Evolutionary conservation across 2,888 invertebrate genomes (phyloP).

Genomic region (Adela reaumurella): DNA sequence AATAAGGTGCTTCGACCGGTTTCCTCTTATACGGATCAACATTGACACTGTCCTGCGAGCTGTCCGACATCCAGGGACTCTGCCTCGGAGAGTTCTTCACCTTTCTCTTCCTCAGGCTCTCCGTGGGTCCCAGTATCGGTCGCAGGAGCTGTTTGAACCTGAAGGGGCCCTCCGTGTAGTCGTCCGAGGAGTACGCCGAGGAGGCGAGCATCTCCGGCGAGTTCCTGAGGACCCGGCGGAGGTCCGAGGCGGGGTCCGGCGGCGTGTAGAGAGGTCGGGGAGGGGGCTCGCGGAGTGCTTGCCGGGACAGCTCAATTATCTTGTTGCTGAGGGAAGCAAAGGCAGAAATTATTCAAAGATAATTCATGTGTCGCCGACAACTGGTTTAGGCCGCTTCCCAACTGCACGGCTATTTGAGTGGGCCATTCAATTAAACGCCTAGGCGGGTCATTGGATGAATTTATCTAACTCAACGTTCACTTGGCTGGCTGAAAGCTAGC

Average conservation of each 20-base stretch:
- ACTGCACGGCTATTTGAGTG: too few species aligned
- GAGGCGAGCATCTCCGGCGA: constrained; percentile 47
- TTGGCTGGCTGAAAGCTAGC: too few species aligned
- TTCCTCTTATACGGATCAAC: constrained; percentile 38
- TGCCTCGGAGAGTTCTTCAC: constrained; percentile 42
- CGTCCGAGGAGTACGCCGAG: constrained; percentile 25
- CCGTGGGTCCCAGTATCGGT: constrained; percentile 65
- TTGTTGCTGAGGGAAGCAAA: constrained; percentile 34
- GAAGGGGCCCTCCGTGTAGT: constrained; percentile 63
- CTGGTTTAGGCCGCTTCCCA: too few species aligned
- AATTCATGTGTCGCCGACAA: too few species aligned
- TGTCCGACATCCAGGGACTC: constrained; percentile 48
- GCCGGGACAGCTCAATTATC: constrained; percentile 44
- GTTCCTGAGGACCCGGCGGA: constrained; percentile 45
- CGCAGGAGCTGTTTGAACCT: constrained; percentile 64
- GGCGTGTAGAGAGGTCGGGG: constrained; percentile 30
- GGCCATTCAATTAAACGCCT: too few species aligned
- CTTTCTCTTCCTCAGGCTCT: constrained; percentile 63
- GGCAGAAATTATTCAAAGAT: too few species aligned
- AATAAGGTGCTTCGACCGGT: constrained; percentile 15
- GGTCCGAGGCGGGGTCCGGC: constrained; percentile 39
- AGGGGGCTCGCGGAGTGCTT: constrained; percentile 34
- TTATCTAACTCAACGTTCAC: too few species aligned
- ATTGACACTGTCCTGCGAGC: constrained; percentile 45
- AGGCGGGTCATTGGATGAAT: too few species aligned